Percentiles rank a stretch among this genome's conserved stretches.
These are phyloP conservation scores for Desmophyllum pertusum DNA, from an alignment of 92 coral and sea anemone species.

Conservation along the genomic window DNA sequence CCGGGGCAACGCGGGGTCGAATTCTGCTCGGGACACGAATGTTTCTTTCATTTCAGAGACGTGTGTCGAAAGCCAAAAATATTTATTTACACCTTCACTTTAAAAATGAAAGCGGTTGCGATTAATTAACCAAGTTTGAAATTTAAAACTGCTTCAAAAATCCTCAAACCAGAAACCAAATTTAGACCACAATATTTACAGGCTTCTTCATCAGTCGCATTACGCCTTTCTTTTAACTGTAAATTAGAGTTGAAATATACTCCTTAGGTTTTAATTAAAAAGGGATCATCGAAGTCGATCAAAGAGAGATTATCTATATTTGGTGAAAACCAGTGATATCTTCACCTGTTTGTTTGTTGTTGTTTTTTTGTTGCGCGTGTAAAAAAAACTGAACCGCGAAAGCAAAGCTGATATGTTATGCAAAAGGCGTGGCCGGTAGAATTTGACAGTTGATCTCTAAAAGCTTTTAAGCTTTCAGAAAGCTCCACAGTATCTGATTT, in stretches of 20 bases:
- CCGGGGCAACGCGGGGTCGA: too few relatives aligned
- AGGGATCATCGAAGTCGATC: neutral
- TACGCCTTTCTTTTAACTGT: neutral
- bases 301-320: neutral
- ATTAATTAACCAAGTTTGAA: neutral
- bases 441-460: neutral
- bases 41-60: too few relatives aligned
- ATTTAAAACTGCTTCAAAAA: neutral
- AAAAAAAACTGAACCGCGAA: neutral
- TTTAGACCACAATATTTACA: constrained; percentile 1
- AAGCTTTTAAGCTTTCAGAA: neutral
- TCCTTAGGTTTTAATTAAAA: neutral
- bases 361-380: too few relatives aligned
- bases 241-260: neutral
- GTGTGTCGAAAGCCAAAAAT: too few relatives aligned
- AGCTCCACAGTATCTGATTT: neutral
- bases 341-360: neutral
- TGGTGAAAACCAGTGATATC: neutral
- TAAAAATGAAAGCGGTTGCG: constrained; percentile 1
- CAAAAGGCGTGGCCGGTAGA: neutral
- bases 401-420: neutral
- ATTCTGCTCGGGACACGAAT: too few relatives aligned
- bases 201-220: constrained; percentile 3
- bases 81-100: too few relatives aligned
- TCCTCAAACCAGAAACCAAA: neutral